phyloP scores from a whole-genome alignment of 2,888 invertebrate species.

The Sinohyriopsis cumingii region DNA sequence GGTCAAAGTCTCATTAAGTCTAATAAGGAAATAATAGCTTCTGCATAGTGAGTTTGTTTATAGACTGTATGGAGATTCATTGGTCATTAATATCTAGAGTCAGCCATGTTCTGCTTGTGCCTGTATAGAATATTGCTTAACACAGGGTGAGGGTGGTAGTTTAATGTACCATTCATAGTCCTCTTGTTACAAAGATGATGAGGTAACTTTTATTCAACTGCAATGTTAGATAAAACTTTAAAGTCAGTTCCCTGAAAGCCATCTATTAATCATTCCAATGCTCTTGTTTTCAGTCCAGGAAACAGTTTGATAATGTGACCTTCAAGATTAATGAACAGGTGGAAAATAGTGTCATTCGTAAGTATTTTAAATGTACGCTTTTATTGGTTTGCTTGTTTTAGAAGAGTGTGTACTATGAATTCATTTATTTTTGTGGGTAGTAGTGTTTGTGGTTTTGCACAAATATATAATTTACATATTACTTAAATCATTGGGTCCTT shows the following conservation, averaged over 20 bases:
- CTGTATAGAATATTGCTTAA: too few species aligned
- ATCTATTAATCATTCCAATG: not conserved
- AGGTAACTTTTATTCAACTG: not conserved
- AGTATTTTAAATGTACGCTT: constrained; percentile 11
- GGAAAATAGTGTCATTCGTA: constrained; percentile 31
- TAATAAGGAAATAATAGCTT: too few species aligned
- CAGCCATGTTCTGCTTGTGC: too few species aligned
- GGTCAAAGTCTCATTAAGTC: too few species aligned
- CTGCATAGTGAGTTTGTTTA: too few species aligned
- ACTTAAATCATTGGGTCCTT: too few species aligned
- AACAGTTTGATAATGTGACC: constrained; percentile 30
- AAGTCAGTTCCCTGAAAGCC: not conserved
- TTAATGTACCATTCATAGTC: too few species aligned
- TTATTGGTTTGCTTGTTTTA: not conserved
- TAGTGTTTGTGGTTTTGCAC: not conserved
- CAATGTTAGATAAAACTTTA: not conserved
- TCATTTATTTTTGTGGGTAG: not conserved
- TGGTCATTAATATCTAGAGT: too few species aligned
- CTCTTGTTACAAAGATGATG: too few species aligned
- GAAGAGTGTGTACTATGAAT: too few species aligned
- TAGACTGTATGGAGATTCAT: too few species aligned
- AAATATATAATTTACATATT: not conserved
- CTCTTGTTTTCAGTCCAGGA: constrained; percentile 38
- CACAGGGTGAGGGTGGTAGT: too few species aligned
- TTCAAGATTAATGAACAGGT: constrained; percentile 22